Base-by-base conservation (phyloP, 2,113 vertebrate genomes). In the Acanthisitta chloris region DNA sequence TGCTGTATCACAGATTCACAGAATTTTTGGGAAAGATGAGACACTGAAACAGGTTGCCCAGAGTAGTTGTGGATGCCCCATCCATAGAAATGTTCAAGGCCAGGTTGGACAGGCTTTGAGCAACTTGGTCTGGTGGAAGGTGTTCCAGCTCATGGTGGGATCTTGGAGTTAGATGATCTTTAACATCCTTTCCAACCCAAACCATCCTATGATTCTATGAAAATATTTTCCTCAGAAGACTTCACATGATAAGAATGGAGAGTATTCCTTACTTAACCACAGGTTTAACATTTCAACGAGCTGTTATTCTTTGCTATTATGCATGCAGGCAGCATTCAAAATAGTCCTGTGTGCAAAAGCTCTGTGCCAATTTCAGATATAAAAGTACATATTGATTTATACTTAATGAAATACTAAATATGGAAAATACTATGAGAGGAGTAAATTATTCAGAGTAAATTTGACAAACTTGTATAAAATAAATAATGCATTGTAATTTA, bases 381-480 rank as follows among this genome's bases (percentile, higher is more conserved):
- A 86, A 95, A 86, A 66, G 64, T 86, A 93, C 55, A 81, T 90
- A 90, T 93, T 86, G 78, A 85, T 95, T 94, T 91, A 83, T 57
- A 81, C n/a, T 61, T 90, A 88, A 94, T 93, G 80, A 96, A 96
- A 93, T 59, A n/a, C 36, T 86, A 94, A 94, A 86, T 92, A 93
- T 54, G 69, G 51, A 91, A 94, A 96, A 95, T 80, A 74, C n/a
- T 88, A 71, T 48, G 36, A 92, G n/a, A 81, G 23, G 5, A 71
- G 34, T 86, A 93, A 86, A 94, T 96, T 96, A 96, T 93, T 93
- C 88, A 81, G 54, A 90, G 58, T 86, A 92, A 95, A 84, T 90
- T 93, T 95, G 43, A 92, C 46, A 93, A 92, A 93, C 46, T 49
- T 86, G 13, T 81, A 52, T 66, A 64, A 93, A 94, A 92, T 90